A percentile compares a stretch with the other conserved stretches of the same genome.
Conservation (phyloP, 1,140 invertebrate genomes). For the Diabrotica virgifera region DNA sequence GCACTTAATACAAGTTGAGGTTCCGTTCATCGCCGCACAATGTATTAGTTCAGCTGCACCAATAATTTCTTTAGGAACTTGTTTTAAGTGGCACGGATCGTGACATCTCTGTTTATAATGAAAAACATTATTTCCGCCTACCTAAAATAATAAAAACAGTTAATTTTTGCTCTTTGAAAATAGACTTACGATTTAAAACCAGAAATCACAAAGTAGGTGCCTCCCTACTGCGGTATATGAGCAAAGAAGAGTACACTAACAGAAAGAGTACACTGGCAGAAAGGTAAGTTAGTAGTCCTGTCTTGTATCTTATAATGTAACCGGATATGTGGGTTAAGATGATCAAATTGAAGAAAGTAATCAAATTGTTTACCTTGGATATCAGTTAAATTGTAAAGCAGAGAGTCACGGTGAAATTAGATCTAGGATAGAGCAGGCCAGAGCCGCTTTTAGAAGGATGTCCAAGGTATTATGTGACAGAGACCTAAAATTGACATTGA, state of each 20-base stretch:
- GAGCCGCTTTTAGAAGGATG: no score
- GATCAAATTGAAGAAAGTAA: no score
- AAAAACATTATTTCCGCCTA: conserved; percentile 33
- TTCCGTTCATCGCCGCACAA: conserved; percentile 37
- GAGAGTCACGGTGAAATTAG: no score
- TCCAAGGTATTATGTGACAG: no score
- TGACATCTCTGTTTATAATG: conserved; percentile 44
- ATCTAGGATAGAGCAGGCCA: no score
- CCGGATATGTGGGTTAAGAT: no score
- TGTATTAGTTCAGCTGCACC: conserved; percentile 33
- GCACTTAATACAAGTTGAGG: conserved; percentile 33
- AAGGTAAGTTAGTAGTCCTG: neutral
- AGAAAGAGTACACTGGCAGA: neutral
- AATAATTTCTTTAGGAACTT: conserved; percentile 39
- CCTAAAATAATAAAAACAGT: conserved; percentile 30
- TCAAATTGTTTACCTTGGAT: no score
- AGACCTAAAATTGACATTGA: no score
- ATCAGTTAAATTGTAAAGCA: no score
- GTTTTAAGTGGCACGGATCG: conserved; percentile 37
- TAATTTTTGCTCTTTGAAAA: neutral
- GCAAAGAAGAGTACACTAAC: neutral
- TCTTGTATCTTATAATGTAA: neutral
- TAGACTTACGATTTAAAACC: neutral
- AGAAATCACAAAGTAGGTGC: no score
- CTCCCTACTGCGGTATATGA: no score